Percentiles rank a stretch among this genome's conserved stretches.
Evolutionary conservation across 2,797 vertebrate species (phyloP).

Genomic region (Tokudaia muenninki): DNA sequence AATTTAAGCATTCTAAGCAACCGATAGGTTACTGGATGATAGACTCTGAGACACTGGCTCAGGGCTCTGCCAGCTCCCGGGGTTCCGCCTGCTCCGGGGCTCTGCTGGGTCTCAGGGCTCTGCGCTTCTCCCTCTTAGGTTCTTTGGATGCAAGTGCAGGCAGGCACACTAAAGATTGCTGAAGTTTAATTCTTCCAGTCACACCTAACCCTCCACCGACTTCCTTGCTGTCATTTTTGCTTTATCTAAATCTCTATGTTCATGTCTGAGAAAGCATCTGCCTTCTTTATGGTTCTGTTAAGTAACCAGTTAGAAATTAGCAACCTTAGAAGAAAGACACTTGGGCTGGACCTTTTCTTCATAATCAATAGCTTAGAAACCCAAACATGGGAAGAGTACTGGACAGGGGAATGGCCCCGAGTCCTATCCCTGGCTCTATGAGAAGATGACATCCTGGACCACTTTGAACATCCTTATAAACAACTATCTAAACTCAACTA

Average conservation of each 20-base stretch:
- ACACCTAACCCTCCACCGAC: neutral
- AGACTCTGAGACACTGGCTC: neutral
- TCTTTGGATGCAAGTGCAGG: neutral
- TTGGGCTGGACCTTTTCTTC: neutral
- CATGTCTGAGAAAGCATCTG: neutral
- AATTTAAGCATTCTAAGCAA: conserved; percentile 33
- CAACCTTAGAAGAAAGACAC: neutral
- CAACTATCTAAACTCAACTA: neutral
- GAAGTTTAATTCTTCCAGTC: neutral
- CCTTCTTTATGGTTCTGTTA: neutral
- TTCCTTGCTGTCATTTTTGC: neutral
- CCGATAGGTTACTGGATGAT: neutral
- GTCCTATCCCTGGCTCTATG: neutral
- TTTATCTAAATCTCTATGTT: neutral
- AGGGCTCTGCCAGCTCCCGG: neutral
- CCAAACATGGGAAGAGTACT: neutral
- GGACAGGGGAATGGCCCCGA: neutral
- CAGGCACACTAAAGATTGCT: neutral
- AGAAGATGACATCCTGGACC: neutral
- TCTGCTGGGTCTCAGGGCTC: neutral
- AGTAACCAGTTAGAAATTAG: neutral
- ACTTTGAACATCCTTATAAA: neutral
- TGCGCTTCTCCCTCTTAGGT: neutral
- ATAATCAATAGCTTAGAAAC: neutral
- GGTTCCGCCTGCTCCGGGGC: too few relatives aligned